Evolutionary conservation across 2,113 vertebrate genomes (phyloP).

Genomic region (Speoplatyrhinus poulsoni): DNA sequence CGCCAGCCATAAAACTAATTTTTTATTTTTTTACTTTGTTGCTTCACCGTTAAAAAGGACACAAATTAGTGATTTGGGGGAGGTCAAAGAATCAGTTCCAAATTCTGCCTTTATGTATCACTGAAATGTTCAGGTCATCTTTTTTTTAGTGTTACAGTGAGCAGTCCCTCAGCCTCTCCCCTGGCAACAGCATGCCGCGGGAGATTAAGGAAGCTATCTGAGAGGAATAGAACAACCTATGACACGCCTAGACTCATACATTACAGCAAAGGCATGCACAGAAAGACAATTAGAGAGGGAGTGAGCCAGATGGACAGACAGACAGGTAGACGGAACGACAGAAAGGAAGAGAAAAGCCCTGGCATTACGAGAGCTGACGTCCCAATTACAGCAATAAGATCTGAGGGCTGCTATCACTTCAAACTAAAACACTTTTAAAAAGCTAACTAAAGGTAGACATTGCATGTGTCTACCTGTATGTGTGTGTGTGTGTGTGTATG

Average conservation of each 20-base stretch:
- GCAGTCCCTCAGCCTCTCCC: slow-evolving; percentile 22
- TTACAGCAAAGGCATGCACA: slow-evolving; percentile 45
- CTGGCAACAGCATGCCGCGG: slow-evolving; percentile 36
- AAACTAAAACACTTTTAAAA: background rate
- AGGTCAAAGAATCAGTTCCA: slow-evolving; percentile 17
- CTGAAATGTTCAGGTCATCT: background rate
- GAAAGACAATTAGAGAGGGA: slow-evolving; percentile 21
- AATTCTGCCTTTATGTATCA: background rate
- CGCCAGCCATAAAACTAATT: too few species aligned
- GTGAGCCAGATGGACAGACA: slow-evolving; percentile 1
- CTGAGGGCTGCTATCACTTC: background rate
- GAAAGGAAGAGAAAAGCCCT: slow-evolving; percentile 4
- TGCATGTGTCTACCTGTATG: background rate
- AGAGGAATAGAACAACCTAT: slow-evolving; percentile 40
- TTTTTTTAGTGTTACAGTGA: background rate
- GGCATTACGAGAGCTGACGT: too few species aligned
- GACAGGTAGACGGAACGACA: slow-evolving; percentile 11
- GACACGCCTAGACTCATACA: slow-evolving; percentile 52
- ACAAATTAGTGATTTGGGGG: background rate
- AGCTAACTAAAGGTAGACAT: background rate
- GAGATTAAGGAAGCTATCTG: slow-evolving; percentile 51
- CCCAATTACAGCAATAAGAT: too few species aligned
- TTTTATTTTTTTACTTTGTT: too few species aligned
- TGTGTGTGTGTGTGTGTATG: background rate
- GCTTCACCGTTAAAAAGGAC: too few species aligned